Evolutionary conservation across 1,140 invertebrate genomes (phyloP), one percentile per base, ranked within the genome.

Genomic region (Drosophila tani): DNA sequence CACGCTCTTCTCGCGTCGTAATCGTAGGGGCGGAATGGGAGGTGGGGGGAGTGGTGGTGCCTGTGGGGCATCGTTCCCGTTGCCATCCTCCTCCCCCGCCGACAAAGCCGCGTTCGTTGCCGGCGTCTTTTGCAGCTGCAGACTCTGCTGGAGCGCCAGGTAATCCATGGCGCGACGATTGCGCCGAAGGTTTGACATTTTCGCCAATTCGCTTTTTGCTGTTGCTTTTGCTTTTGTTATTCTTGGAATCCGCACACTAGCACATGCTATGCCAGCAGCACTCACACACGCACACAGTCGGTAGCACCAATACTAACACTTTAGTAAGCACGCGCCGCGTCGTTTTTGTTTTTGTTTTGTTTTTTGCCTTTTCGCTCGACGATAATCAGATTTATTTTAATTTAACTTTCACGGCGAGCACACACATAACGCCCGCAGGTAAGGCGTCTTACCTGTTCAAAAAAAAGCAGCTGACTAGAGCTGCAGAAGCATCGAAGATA

Each of bases 91-190:
- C 56, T 70, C 63, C 27, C 29, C 43, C 58, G 32, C n/a, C 46
- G 27, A 17, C 29, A 9, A 5, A 35, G 29, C 29, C 17, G 19
- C 50, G 64, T 43, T 66, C 43, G 80, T 57, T 60, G 71, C 55
- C 68, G 77, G 77, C 74, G 81, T 19, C 53, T 56, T 46, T 53
- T 68, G 62, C 19, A 83, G 63, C 43, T 67, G 71, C 57, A 84
- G 55, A 24, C 75, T 67, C 69, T 87, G 80, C 73, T 87, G 80
- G 24, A 88, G 75, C 32, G 79, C 86, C 29, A 76, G 75, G 51
- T 85, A 90, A 79, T 90, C 85, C 79, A 90, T 82, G 24, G 85
- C 80, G 58, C 86, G 85, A 62, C 81, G 75, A 77, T 75, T 85
- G 45, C 85, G 70, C 11, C 68, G 75, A 74, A 74, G 76, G 67